phyloP scores from a whole-genome alignment of 37 sponge, comb jelly and placozoan genomes.

The Haliclona indistincta region DNA sequence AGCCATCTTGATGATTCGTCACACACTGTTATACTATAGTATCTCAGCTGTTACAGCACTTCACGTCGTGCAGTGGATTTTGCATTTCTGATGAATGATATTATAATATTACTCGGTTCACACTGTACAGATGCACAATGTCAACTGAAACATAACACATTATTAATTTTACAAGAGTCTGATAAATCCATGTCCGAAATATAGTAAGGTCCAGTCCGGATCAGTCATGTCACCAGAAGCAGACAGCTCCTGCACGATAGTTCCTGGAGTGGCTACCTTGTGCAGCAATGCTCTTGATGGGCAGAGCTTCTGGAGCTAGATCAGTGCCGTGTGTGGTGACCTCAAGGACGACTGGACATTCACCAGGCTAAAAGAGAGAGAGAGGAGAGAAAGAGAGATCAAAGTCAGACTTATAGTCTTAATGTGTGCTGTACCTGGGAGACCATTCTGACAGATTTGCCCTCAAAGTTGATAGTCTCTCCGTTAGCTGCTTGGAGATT shows the following conservation, averaged over 20 bases:
- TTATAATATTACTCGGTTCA: too few species aligned
- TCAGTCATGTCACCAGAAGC: slow-evolving; percentile 46
- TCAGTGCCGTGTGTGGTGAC: slow-evolving; percentile 22
- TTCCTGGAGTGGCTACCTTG: slow-evolving; percentile 14
- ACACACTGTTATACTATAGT: neutral
- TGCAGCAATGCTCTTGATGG: slow-evolving; percentile 30
- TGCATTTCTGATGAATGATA: too few species aligned
- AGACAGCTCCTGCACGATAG: slow-evolving; percentile 35
- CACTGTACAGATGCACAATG: too few species aligned
- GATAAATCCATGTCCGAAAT: too few species aligned
- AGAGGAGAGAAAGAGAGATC: neutral
- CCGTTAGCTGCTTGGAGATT: slow-evolving; percentile 45
- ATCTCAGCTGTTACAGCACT: too few species aligned
- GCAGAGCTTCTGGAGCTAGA: slow-evolving; percentile 24
- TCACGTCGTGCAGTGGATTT: too few species aligned
- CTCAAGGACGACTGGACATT: slow-evolving; percentile 66
- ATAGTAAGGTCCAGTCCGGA: too few species aligned
- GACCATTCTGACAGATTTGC: slow-evolving; percentile 57
- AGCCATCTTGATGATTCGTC: neutral
- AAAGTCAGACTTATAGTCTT: neutral
- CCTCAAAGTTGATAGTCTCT: slow-evolving; percentile 29
- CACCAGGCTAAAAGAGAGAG: slow-evolving; percentile 44
- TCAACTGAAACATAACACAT: too few species aligned
- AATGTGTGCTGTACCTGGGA: slow-evolving; percentile 43
- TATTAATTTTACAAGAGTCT: too few species aligned